Evolutionary conservation across 2,797 vertebrate species (phyloP), one percentile per base, ranked within the genome.

Genomic region (Nannoperca australis): DNA sequence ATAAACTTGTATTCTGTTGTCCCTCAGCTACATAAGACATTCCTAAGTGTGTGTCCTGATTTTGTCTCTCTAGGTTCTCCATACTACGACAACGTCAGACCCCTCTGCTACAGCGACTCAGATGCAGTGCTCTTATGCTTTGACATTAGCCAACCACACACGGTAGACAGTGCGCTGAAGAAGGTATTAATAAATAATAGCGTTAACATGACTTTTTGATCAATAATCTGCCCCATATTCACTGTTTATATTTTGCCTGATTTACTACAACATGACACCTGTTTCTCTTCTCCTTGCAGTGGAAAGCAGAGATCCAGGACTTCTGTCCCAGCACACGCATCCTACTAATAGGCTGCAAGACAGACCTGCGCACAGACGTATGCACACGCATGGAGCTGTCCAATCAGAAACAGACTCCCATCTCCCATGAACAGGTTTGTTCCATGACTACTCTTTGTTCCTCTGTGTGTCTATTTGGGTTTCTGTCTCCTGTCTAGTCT

Each of bases 31-130:
- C 27, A 34, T 7, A 10, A 47, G 15, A 59, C 22, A 49, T 32
- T 56, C 3, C 17, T 34, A 36, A 64, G 66, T 49, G 56, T 49
- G 17, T 53, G 34, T 73, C 7, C 12, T 58, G 56, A 53, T 36
- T 54, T 47, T 45, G 13, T 58, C 13, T 68, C 20, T 82, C 20
- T 69, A 99, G 98, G 98, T 22, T 99, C 98, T 69, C 97, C 98
- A 0, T 99, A 99, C 92, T 99, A 99, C 0, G 97, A 99, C 93
- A 99, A 99, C 0, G 98, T 99, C 76, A 94, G 98, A 34, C 98
- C 98, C 1, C 96, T 99, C 22, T 99, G 97, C 96, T 99, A 99
- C 93, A 99, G 97, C 0, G 97, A 98, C 90, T 98, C 97, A 0
- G 98, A 99, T 0, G 97, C 97, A 0, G 97, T 98, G 30, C 93